phyloP scores from a whole-genome alignment of 2,797 vertebrate genomes.

The Peromyscus attwateri region DNA sequence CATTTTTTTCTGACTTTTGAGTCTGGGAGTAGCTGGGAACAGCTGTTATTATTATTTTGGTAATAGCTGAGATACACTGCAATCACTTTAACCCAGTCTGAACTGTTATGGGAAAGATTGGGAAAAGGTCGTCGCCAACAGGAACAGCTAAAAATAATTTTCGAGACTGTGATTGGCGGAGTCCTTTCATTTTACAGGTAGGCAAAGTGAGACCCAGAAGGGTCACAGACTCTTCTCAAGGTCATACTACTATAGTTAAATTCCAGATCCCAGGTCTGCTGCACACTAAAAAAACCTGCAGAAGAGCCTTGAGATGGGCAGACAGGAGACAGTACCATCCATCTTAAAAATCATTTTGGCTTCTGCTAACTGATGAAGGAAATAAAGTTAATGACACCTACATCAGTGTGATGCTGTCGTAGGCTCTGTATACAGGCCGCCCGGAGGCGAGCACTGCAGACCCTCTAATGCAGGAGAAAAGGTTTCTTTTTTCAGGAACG shows the following conservation, averaged over 20 bases:
- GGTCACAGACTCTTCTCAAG: conserved; percentile 48
- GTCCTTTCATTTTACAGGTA: conserved; percentile 38
- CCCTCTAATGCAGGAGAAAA: neutral
- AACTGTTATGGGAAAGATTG: neutral
- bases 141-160: conserved; percentile 21
- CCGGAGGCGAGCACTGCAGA: conserved; percentile 12
- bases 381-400: conserved; percentile 75
- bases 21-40: neutral
- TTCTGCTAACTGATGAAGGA: conserved; percentile 73
- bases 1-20: conserved; percentile 17
- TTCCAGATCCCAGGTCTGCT: conserved; percentile 20
- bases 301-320: neutral
- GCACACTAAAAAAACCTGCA: conserved; percentile 21
- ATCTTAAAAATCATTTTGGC: conserved; percentile 69
- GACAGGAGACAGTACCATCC: conserved; percentile 14
- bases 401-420: conserved; percentile 13
- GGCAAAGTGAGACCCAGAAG: conserved; percentile 54
- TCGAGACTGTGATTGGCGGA: neutral
- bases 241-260: conserved; percentile 11
- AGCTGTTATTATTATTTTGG: neutral
- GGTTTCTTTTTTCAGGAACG: neutral
- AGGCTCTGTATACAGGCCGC: neutral
- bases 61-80: conserved; percentile 14
- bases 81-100: neutral
- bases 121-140: neutral